Percentiles rank a stretch among this genome's conserved stretches.
Conservation (phyloP, 2,797 vertebrate species). For the Eospalax fontanierii region DNA sequence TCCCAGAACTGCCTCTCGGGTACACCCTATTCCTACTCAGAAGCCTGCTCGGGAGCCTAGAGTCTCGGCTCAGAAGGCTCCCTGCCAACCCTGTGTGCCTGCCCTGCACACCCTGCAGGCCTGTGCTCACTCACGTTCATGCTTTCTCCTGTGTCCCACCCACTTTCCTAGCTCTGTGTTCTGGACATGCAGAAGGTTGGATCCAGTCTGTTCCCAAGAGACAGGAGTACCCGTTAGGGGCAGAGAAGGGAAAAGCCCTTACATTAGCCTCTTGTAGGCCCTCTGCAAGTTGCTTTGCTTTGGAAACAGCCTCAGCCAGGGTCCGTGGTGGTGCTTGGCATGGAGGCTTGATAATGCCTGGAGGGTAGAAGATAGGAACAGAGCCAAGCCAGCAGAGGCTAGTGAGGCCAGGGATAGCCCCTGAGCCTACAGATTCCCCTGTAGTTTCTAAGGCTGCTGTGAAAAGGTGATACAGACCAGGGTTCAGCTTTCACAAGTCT, state of each 20-base stretch:
- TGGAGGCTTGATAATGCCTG: background rate
- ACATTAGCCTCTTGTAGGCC: background rate
- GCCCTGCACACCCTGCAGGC: fast-evolving
- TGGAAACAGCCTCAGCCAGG: background rate
- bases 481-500: background rate
- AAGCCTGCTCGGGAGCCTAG: background rate
- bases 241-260: background rate
- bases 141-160: too few relatives aligned
- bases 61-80: background rate
- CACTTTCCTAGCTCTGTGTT: background rate
- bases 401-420: fast-evolving
- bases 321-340: background rate
- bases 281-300: background rate
- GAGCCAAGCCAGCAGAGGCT: background rate
- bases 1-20: background rate
- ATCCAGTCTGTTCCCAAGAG: background rate
- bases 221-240: fast-evolving
- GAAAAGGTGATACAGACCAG: background rate
- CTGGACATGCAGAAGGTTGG: background rate
- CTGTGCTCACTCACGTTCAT: background rate
- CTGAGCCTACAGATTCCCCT: too few relatives aligned
- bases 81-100: background rate
- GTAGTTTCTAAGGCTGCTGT: fast-evolving
- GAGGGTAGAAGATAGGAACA: too few relatives aligned
- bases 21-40: background rate